Evolutionary conservation across 2,888 invertebrate genomes (phyloP).

Genomic region (Dusona sp.): DNA sequence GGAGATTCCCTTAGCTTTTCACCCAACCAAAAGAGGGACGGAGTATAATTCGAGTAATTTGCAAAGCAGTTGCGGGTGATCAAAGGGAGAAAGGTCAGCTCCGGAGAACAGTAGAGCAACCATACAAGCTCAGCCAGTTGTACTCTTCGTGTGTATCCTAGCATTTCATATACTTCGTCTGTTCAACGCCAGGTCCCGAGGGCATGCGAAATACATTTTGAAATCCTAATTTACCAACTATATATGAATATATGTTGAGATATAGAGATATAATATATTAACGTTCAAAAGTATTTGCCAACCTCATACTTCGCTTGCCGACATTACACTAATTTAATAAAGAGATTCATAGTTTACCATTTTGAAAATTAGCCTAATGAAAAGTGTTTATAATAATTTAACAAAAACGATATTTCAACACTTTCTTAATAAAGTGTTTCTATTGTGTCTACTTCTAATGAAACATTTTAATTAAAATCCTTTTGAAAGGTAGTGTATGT

Average conservation of each 20-base stretch:
- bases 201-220: conserved; percentile 52
- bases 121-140: conserved; percentile 33
- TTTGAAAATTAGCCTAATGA: neutral
- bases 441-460: neutral
- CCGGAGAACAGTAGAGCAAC: conserved; percentile 53
- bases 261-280: neutral
- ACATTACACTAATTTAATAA: neutral
- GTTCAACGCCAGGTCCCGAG: conserved; percentile 52
- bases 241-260: neutral
- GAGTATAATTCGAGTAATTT: conserved; percentile 65
- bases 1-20: conserved; percentile 31
- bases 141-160: conserved; percentile 27
- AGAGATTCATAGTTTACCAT: neutral
- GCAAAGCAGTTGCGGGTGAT: conserved; percentile 62
- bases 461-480: neutral
- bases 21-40: conserved; percentile 27
- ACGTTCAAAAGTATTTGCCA: neutral
- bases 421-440: neutral
- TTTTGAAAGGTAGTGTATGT: neutral
- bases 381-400: neutral
- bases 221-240: conserved; percentile 59
- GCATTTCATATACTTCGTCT: conserved; percentile 46
- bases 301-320: neutral
- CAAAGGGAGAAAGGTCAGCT: conserved; percentile 64
- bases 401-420: neutral